Evolutionary conservation across 2,888 invertebrate species (phyloP).

Genomic region (Cantharis lateralis): DNA sequence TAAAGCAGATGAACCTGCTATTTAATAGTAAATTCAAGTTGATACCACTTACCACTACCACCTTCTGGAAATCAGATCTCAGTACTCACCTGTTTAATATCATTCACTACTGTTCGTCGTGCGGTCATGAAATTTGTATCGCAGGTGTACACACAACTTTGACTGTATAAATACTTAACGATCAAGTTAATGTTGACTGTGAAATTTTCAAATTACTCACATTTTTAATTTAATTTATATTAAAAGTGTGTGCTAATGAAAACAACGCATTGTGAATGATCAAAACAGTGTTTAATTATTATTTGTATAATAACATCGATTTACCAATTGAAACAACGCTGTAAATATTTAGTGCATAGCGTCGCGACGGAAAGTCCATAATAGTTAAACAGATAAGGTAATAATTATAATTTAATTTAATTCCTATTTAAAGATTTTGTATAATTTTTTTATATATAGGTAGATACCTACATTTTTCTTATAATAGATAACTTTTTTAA

Average conservation of each 20-base stretch:
- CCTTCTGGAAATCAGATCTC: conserved; percentile 38
- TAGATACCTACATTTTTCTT: background rate
- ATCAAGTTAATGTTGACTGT: background rate
- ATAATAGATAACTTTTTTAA: background rate
- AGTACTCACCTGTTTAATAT: conserved; percentile 43
- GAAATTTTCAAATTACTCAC: background rate
- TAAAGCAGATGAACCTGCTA: background rate
- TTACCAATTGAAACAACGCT: background rate
- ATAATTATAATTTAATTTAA: background rate
- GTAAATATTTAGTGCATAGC: background rate
- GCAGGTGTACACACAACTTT: conserved; percentile 27
- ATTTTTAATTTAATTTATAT: background rate
- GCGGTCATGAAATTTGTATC: conserved; percentile 31
- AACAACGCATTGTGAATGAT: background rate
- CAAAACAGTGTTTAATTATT: background rate
- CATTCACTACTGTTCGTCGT: conserved; percentile 29
- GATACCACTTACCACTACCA: conserved; percentile 41
- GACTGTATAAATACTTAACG: background rate
- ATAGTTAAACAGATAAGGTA: background rate
- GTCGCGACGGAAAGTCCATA: background rate
- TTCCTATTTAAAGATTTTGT: background rate
- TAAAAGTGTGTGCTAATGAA: background rate
- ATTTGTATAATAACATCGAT: background rate
- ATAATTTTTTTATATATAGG: too few relatives aligned
- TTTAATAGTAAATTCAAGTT: conserved; percentile 23